phyloP scores from a whole-genome alignment of 2,888 invertebrate genomes.

The Thumatha senex region DNA sequence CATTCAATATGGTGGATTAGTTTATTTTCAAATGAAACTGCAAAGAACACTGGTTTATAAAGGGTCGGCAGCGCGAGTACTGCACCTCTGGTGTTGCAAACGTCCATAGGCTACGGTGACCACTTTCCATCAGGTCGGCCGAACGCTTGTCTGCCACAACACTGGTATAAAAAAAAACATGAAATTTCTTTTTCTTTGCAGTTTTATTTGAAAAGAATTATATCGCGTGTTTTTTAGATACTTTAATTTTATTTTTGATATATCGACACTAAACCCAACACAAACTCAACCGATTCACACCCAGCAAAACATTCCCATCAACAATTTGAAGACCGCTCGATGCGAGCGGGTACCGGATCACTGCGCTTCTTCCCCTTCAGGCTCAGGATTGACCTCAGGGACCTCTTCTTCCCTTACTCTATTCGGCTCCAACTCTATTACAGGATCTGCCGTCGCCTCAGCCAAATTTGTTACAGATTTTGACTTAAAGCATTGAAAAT shows the following conservation, averaged over 20 bases:
- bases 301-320: conserved; percentile 51
- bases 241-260: neutral
- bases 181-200: neutral
- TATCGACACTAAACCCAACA: neutral
- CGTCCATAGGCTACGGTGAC: no score
- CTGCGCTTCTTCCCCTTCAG: conserved; percentile 36
- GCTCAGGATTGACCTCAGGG: conserved; percentile 46
- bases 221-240: neutral
- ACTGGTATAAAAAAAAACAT: no score
- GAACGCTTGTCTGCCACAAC: no score
- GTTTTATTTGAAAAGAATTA: conserved; percentile 2
- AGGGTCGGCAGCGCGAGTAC: no score
- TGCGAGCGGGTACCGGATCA: conserved; percentile 40
- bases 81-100: no score
- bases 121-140: no score
- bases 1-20: no score
- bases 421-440: conserved; percentile 84
- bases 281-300: conserved; percentile 8
- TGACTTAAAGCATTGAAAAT: conserved; percentile 99
- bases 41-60: no score
- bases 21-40: no score
- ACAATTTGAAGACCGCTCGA: conserved; percentile 36
- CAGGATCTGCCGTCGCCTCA: conserved; percentile 96
- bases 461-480: conserved; percentile 98
- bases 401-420: conserved; percentile 61